Evolutionary conservation across 2,797 vertebrate species (phyloP).

Genomic region (Anguilla pacifica): DNA sequence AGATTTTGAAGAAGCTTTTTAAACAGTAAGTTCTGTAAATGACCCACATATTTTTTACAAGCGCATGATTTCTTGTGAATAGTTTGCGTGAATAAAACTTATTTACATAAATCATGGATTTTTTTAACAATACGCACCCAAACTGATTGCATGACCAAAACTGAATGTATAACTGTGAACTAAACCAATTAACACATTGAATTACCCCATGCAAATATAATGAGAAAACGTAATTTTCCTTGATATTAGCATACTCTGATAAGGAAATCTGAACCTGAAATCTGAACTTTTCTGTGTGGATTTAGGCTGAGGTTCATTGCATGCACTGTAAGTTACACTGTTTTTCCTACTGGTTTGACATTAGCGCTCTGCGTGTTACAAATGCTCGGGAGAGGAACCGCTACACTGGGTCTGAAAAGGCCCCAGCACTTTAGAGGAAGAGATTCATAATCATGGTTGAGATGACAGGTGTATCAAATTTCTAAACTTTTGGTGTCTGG

Average conservation of each 20-base stretch:
- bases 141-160: not conserved
- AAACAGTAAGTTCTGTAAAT: constrained; percentile 1
- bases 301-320: not conserved
- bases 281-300: not conserved
- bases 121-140: not conserved
- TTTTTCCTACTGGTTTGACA: constrained; percentile 38
- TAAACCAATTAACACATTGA: constrained; percentile 18
- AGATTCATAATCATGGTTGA: constrained; percentile 70
- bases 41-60: not conserved
- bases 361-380: constrained; percentile 63
- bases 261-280: not conserved
- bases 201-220: constrained; percentile 19
- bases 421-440: constrained; percentile 57
- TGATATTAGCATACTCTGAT: constrained; percentile 25
- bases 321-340: not conserved
- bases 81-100: not conserved
- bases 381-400: constrained; percentile 40
- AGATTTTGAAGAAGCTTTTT: constrained; percentile 11
- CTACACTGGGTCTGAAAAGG: constrained; percentile 63
- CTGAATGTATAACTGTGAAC: not conserved
- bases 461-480: constrained; percentile 77
- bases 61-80: not conserved
- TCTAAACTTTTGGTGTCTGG: constrained; percentile 69
- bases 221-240: constrained; percentile 21
- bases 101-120: not conserved